Evolutionary conservation across 1,140 invertebrate genomes (phyloP), one percentile per base, ranked within the genome.

Genomic region (Drosophila obscura): DNA sequence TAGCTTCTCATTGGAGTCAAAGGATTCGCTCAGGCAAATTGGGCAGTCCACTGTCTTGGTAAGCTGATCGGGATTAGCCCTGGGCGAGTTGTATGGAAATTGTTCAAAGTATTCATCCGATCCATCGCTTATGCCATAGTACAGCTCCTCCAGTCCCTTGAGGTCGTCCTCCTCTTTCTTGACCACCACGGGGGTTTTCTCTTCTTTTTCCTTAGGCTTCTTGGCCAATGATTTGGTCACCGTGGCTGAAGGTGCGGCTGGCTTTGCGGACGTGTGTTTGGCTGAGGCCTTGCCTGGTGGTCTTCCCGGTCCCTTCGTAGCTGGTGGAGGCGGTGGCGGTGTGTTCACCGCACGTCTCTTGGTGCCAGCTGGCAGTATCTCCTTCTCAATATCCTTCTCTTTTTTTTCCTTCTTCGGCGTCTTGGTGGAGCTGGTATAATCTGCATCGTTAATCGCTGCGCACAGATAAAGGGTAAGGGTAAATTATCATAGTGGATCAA

Each of bases 1-100:
- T 2, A 97, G 92, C 48, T 94, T 93, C 1, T 94, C 93, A 93
- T 95, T 94, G 55, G 94, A 93, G 65, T 92, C 84, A 82, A 94
- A 94, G 22, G 92, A 90, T 68, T 93, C 71, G 85, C 92, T 79
- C 6, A 90, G 49, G 92, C 95, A 94, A 76, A 95, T 91, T 16
- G 93, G 92, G 67, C 94, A 94, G 92, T 94, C 90, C 8, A 92
- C 88, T 46, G 58, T 55, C 64, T 78, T 67, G 31, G 68, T 56
- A 31, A 85, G 49, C 4, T 80, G 61, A 13, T 66, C 48, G 13
- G 67, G 78, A 22, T 73, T 81, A 3, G 77, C 45, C 9, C 87
- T 63, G 0, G 82, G 82, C 7, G 82, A 79, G 41, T 50, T 79
- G 50, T 80, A 90, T 5, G 90, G 88, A 5, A 91, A 91, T 24